Evolutionary conservation across 2,113 vertebrate species (phyloP).

Genomic region (Rattus rattus): DNA sequence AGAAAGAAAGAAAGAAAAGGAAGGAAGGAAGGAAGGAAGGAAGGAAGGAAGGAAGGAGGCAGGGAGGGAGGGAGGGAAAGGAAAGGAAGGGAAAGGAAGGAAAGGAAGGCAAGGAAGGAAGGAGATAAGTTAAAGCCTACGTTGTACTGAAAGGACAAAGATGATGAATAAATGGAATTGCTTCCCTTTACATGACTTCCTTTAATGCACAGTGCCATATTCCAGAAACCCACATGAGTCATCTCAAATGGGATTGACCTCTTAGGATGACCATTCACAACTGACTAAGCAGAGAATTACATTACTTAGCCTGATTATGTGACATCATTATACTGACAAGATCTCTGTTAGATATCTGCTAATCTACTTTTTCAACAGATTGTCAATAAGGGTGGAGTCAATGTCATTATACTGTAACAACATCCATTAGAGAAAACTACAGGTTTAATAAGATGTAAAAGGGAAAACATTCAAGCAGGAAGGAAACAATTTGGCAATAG

Average conservation of each 20-base stretch:
- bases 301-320: slow-evolving; percentile 65
- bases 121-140: not conserved
- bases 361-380: slow-evolving; percentile 72
- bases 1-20: too few relatives aligned
- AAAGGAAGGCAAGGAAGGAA: too few relatives aligned
- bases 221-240: slow-evolving; percentile 56
- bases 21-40: too few relatives aligned
- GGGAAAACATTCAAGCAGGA: slow-evolving; percentile 64
- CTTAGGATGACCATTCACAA: slow-evolving; percentile 42
- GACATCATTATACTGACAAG: slow-evolving; percentile 61
- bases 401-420: slow-evolving; percentile 63
- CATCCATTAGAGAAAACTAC: slow-evolving; percentile 61
- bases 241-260: slow-evolving; percentile 53
- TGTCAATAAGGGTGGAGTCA: slow-evolving; percentile 60
- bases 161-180: not conserved
- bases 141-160: not conserved
- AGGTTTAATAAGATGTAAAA: slow-evolving; percentile 61
- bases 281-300: slow-evolving; percentile 58
- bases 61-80: too few relatives aligned
- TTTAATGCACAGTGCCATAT: slow-evolving; percentile 29
- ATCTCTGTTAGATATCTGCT: slow-evolving; percentile 52
- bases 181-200: not conserved
- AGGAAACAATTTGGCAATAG: slow-evolving; percentile 61
- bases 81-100: too few relatives aligned
- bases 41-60: too few relatives aligned